Evolutionary conservation across 2,888 invertebrate species (phyloP).

Genomic region (Muschampia plurimacula): DNA sequence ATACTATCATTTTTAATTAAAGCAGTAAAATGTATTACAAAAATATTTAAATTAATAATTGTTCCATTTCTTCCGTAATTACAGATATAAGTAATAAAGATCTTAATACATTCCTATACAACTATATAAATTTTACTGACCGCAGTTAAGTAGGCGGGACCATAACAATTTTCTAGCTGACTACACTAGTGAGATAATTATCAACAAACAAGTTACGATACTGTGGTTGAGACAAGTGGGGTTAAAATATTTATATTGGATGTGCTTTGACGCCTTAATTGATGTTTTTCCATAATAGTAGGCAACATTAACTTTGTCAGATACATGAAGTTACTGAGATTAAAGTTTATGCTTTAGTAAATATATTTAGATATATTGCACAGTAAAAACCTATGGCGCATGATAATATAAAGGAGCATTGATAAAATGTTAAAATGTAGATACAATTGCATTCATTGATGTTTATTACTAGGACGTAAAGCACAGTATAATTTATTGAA

Average conservation of each 20-base stretch:
- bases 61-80: neutral
- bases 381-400: too few species aligned
- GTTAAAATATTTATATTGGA: conserved; percentile 10
- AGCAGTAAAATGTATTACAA: too few species aligned
- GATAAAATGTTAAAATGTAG: too few species aligned
- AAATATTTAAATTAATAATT: too few species aligned
- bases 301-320: neutral
- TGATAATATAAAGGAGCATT: too few species aligned
- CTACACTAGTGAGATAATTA: conserved; percentile 9
- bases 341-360: neutral
- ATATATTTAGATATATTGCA: too few species aligned
- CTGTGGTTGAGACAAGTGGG: neutral
- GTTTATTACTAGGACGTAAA: neutral
- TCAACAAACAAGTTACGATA: conserved; percentile 5
- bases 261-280: conserved; percentile 4
- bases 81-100: neutral
- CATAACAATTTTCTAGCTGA: conserved; percentile 20
- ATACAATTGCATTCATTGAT: too few species aligned
- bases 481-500: neutral
- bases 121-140: conserved; percentile 8
- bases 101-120: conserved; percentile 13
- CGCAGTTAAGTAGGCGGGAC: conserved; percentile 11
- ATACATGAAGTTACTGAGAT: neutral
- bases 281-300: neutral
- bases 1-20: neutral